A percentile compares a stretch with the other conserved stretches of the same genome.
Conservation (phyloP, 2,888 invertebrate genomes). For the Campoplex nolae region DNA sequence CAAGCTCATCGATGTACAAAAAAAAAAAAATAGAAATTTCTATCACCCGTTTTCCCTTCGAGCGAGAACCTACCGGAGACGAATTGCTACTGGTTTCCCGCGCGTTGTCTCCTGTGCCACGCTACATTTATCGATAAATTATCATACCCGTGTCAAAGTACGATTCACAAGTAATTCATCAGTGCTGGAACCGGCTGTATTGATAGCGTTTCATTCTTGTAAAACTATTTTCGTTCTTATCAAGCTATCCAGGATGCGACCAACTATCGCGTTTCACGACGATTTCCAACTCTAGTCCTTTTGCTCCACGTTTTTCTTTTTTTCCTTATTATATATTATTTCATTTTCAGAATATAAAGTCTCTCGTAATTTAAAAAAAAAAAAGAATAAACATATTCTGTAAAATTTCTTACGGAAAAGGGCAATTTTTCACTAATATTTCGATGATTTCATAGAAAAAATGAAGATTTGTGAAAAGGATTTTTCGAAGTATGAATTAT, state of each 20-base stretch:
- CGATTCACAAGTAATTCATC: neutral
- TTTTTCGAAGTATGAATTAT: no score
- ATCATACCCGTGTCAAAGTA: neutral
- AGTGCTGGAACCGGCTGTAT: neutral
- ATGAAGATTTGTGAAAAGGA: no score
- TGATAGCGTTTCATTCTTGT: neutral
- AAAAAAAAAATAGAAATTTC: neutral
- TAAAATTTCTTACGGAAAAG: no score
- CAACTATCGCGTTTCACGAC: neutral
- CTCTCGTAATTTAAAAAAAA: no score
- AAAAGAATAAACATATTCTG: no score
- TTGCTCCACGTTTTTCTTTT: neutral
- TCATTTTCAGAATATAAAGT: no score
- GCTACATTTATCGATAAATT: neutral
- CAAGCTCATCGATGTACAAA: neutral
- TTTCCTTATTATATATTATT: neutral
- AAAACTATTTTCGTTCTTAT: conserved; percentile 17
- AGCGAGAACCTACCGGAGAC: neutral
- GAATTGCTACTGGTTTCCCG: conserved; percentile 5
- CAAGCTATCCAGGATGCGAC: conserved; percentile 41
- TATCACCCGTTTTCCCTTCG: neutral
- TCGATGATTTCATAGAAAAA: no score
- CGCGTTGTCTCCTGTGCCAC: neutral
- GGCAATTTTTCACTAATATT: no score
- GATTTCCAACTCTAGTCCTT: conserved; percentile 8